These are phyloP conservation scores for Heterochromis multidens DNA, from an alignment of 2,113 vertebrate species.

Conservation along the genomic window DNA sequence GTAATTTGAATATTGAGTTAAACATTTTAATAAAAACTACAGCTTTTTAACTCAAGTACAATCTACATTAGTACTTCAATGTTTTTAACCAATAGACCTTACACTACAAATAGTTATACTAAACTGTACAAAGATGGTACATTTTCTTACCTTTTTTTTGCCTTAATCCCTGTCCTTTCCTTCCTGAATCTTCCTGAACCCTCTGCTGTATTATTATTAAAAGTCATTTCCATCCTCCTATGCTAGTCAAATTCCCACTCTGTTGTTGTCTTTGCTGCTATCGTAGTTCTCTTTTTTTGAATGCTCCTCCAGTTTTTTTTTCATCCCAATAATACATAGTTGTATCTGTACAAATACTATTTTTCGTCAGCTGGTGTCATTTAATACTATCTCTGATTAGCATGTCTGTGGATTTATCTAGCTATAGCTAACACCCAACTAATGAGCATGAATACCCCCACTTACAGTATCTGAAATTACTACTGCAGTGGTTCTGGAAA, in stretches of 20 bases:
- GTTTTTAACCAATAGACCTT: too few relatives aligned
- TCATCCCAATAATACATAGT: accelerated
- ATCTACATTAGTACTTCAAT: too few relatives aligned
- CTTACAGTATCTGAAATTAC: not conserved
- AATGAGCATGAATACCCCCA: not conserved
- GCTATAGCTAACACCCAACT: not conserved
- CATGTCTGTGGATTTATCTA: not conserved
- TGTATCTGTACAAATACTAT: not conserved
- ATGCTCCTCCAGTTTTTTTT: not conserved
- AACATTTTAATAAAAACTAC: too few relatives aligned
- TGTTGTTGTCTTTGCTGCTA: not conserved
- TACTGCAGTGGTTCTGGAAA: not conserved
- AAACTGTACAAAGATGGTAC: too few relatives aligned
- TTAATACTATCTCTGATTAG: not conserved
- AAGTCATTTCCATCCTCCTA: not conserved
- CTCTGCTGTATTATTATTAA: not conserved
- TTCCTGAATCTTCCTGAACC: too few relatives aligned
- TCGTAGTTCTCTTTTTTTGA: not conserved
- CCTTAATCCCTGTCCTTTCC: too few relatives aligned
- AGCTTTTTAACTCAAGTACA: too few relatives aligned
- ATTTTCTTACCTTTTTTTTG: too few relatives aligned
- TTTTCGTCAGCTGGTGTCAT: not conserved
- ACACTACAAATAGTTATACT: too few relatives aligned
- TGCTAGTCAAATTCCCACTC: not conserved
- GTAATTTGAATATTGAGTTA: too few relatives aligned